Conservation (phyloP, 1,140 invertebrate species). For the Caenorhabditis briggsae region DNA sequence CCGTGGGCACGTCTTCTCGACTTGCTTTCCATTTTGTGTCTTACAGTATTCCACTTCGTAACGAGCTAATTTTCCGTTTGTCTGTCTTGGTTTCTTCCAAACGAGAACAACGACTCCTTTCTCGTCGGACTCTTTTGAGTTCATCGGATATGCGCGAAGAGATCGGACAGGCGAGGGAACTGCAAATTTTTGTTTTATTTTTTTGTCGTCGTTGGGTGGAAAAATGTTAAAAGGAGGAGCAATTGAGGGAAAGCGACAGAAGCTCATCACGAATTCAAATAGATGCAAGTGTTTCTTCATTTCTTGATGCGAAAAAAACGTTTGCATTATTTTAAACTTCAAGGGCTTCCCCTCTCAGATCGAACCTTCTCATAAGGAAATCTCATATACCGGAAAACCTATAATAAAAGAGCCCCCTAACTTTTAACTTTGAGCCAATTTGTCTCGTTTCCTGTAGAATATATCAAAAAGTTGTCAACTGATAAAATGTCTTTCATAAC, state of each 20-base stretch:
- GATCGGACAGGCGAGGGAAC: constrained; percentile 74
- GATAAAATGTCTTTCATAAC: too few relatives aligned
- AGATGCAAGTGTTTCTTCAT: background rate
- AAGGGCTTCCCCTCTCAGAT: background rate
- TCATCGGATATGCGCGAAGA: constrained; percentile 75
- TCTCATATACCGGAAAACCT: too few relatives aligned
- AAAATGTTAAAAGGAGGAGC: background rate
- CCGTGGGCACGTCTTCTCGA: constrained; percentile 54
- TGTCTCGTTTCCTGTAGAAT: too few relatives aligned
- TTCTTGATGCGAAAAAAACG: background rate
- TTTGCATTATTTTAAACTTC: background rate
- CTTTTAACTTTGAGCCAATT: too few relatives aligned
- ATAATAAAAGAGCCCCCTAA: too few relatives aligned
- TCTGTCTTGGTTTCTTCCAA: constrained; percentile 92
- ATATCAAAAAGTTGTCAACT: too few relatives aligned
- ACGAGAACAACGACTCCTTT: constrained; percentile 76
- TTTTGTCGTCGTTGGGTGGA: background rate
- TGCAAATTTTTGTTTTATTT: constrained; percentile 61
- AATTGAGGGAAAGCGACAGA: background rate
- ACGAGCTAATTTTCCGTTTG: constrained; percentile 85
- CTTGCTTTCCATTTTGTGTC: constrained; percentile 47
- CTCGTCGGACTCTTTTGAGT: constrained; percentile 65
- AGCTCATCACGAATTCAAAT: constrained; percentile 15
- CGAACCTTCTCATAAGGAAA: background rate
- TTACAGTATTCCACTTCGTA: constrained; percentile 60